These are phyloP conservation scores for Melanotaenia boesemani DNA, from an alignment of 2,797 vertebrate species.

Conservation along the genomic window DNA sequence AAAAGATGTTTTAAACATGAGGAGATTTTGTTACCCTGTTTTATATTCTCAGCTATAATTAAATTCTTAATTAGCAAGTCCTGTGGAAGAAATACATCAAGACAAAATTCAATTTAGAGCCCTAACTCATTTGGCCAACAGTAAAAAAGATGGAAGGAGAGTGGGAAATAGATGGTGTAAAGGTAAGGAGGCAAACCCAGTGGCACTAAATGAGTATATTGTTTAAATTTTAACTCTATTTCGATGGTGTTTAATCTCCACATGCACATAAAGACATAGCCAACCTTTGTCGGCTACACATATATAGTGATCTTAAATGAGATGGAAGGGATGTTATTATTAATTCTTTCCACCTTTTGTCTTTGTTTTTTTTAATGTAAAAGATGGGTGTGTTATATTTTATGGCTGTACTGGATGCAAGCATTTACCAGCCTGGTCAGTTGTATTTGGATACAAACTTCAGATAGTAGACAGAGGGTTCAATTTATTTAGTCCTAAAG, in stretches of 20 bases:
- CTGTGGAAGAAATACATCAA: slow-evolving; percentile 72
- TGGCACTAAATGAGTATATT: slow-evolving; percentile 33
- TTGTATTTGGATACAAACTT: not conserved
- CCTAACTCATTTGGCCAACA: slow-evolving; percentile 63
- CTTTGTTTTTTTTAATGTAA: not conserved
- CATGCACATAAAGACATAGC: slow-evolving; percentile 49
- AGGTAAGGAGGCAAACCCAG: slow-evolving; percentile 48
- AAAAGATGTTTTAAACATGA: slow-evolving; percentile 80
- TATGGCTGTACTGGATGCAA: slow-evolving; percentile 17
- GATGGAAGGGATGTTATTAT: slow-evolving; percentile 31
- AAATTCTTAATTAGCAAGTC: slow-evolving; percentile 81
- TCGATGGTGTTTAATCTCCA: slow-evolving; percentile 42
- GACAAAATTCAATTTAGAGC: slow-evolving; percentile 74
- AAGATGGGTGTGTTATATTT: not conserved
- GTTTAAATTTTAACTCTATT: slow-evolving; percentile 45
- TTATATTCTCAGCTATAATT: slow-evolving; percentile 82
- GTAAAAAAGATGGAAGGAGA: slow-evolving; percentile 37
- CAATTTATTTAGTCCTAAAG: slow-evolving; percentile 8
- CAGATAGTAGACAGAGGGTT: not conserved
- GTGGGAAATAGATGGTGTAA: slow-evolving; percentile 30
- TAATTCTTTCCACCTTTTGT: slow-evolving; percentile 19
- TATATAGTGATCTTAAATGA: slow-evolving; percentile 11
- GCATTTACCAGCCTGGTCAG: slow-evolving; percentile 3
- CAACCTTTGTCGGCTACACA: slow-evolving; percentile 8
- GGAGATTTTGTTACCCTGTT: slow-evolving; percentile 69